Base-by-base conservation (phyloP, 2,888 invertebrate species). In the Sturmia bella region DNA sequence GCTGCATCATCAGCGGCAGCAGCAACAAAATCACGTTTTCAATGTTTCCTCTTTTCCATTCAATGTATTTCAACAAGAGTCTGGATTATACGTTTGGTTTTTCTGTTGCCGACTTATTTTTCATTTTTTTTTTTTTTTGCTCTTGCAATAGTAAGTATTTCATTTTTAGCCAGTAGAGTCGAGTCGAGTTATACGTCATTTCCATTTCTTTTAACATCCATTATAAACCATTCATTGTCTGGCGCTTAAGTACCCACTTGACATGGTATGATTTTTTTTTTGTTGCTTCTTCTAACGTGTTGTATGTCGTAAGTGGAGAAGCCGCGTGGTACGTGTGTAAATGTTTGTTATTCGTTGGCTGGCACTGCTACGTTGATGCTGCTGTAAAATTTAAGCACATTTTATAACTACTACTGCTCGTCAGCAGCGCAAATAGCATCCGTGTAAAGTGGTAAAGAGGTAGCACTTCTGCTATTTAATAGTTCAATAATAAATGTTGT, bases 401-500 rank as follows among this genome's bases (percentile, higher is more conserved):
- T 50, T 64, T 43, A 9, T 45, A 59, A 48, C 61, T 50, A 68
- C 76, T n/a, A 48, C 61, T 50, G 64, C 76, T n/a, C 69, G 59
- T 48, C 45, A 54, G 37, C 24, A 17, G 54, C 43, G 32, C 12
- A 19, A 52, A 54, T 9, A 12, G n/a, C 57, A 37, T 32, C 1
- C 7, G 32, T 54, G 21, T 61, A 19, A 11, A 45, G 39, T 39
- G 37, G 48, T 45, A 50, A 17, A 61, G 69, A 37, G 69, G 45
- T 37, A 52, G 54, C 73, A 43, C 27, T 32, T 41, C 37, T n/a
- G 21, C 24, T 70, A 32, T 48, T 70, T 70, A 84, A 85, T 84
- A 85, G 85, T 85, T 88, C 89, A 87, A 89, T 88, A 89, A 89
- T 88, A 88, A 88, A 88, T 89, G 87, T 80, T 84, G 85, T 88